These are phyloP conservation scores for Rhabdophis nuchalis DNA, from an alignment of 2,797 vertebrate species.

Conservation along the genomic window DNA sequence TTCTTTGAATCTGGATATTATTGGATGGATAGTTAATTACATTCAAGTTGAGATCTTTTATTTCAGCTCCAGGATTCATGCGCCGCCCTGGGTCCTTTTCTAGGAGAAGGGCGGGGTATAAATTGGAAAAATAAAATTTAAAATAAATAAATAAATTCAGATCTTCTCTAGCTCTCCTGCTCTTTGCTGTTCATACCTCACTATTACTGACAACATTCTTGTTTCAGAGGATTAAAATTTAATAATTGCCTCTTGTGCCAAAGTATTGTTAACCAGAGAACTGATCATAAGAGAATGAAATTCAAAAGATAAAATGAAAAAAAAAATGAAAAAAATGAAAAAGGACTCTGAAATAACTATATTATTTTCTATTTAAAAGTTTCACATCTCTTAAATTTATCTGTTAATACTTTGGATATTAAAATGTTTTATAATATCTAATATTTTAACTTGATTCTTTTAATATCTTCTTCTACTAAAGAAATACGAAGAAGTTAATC, in stretches of 20 bases:
- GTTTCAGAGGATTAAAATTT: not conserved
- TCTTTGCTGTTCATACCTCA: not conserved
- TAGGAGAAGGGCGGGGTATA: too few relatives aligned
- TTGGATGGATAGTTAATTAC: not conserved
- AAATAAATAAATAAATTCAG: too few relatives aligned
- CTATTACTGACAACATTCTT: not conserved
- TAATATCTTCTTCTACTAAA: not conserved
- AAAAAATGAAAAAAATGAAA: not conserved
- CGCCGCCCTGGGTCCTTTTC: too few relatives aligned
- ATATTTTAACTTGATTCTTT: not conserved
- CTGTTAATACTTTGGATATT: not conserved
- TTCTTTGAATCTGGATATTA: not conserved
- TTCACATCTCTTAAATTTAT: not conserved
- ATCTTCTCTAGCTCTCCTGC: not conserved
- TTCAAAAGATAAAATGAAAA: not conserved
- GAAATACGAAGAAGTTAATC: not conserved
- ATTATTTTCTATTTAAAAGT: not conserved
- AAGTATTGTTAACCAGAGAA: not conserved
- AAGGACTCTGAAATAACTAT: not conserved
- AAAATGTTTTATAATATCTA: not conserved
- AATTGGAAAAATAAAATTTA: too few relatives aligned
- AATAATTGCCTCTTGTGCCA: not conserved
- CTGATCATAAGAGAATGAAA: not conserved
- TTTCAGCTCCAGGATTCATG: not conserved
- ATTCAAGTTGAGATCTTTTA: not conserved